Evolutionary conservation across 2,888 invertebrate genomes (phyloP), one percentile per base, ranked within the genome.

Genomic region (Synanthedon myopaeformis): DNA sequence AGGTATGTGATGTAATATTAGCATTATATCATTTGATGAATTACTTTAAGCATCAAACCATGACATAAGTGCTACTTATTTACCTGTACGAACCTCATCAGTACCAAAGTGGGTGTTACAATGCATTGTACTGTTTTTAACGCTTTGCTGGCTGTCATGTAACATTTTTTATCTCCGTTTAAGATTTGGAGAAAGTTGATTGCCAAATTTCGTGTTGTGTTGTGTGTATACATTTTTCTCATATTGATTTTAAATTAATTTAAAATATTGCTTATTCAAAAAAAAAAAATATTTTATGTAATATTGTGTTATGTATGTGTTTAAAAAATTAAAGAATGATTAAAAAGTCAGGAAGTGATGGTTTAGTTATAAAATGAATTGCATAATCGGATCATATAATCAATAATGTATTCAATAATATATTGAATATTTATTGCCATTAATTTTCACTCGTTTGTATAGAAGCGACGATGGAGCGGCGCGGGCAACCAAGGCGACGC

Each of bases 361-460:
- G 12, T 45, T n/a, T 13, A 14, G 45, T 45, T 45, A 45, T 35
- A 45, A 45, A 45, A 12, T 14, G n/a, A 13, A 14, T 45, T 45
- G 3, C 45, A 45, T 45, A 13, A 14, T 45, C 14, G 12, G 13
- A 13, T 45, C 45, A 45, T 45, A 45, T 45, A 45, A 35, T 35
- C 35, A 35, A 35, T 35, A 35, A 45, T 45, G n/a, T 12, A 45
- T 45, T 45, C 13, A n/a, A 45, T 23, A 23, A 23, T 45, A n/a
- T 45, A 45, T 49, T 49, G 23, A 49, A 17, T 17, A 8, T 49
- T 49, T 17, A 49, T 13, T 13, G 49, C 49, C 49, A 23, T 77
- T 74, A 59, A 77, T 76, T 82, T 82, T 82, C 85, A 79, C 82
- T 66, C 71, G n/a, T n/a, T 70, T 75, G 69, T 70, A 55, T 55